Evolutionary conservation across 2,113 vertebrate species (phyloP).

Genomic region (Sitta europaea): DNA sequence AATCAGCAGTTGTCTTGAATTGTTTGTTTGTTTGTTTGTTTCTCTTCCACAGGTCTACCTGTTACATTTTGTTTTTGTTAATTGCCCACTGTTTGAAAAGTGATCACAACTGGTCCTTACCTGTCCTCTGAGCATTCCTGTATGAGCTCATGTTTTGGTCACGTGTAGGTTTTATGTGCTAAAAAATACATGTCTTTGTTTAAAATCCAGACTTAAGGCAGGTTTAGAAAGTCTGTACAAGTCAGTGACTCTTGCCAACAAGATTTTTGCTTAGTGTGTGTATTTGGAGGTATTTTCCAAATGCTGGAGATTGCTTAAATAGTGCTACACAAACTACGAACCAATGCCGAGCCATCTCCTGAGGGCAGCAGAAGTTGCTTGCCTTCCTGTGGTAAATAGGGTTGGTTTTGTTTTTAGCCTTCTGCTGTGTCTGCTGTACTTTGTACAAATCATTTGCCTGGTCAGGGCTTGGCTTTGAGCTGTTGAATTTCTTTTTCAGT

Average conservation of each 20-base stretch:
- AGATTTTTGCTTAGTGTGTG: not conserved
- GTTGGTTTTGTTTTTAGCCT: not conserved
- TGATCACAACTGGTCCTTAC: not conserved
- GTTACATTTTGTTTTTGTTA: not conserved
- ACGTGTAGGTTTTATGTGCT: not conserved
- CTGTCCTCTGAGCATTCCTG: not conserved
- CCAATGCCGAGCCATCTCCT: not conserved
- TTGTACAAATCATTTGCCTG: not conserved
- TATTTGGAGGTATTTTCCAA: not conserved
- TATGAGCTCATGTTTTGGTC: not conserved
- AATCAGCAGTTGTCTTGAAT: not conserved
- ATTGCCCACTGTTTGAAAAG: rapidly evolving
- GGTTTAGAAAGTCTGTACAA: not conserved
- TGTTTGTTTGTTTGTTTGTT: not conserved
- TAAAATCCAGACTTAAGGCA: not conserved
- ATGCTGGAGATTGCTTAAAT: not conserved
- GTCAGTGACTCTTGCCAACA: not conserved
- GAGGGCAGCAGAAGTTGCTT: not conserved
- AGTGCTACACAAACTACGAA: not conserved
- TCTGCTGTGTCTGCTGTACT: rapidly evolving
- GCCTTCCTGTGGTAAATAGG: not conserved
- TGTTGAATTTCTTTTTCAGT: constrained; percentile 74
- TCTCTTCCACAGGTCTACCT: not conserved
- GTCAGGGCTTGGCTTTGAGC: not conserved
- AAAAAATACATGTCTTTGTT: not conserved